These are phyloP conservation scores for Conus ventricosus DNA, from an alignment of 1,140 invertebrate species.

Conservation along the genomic window DNA sequence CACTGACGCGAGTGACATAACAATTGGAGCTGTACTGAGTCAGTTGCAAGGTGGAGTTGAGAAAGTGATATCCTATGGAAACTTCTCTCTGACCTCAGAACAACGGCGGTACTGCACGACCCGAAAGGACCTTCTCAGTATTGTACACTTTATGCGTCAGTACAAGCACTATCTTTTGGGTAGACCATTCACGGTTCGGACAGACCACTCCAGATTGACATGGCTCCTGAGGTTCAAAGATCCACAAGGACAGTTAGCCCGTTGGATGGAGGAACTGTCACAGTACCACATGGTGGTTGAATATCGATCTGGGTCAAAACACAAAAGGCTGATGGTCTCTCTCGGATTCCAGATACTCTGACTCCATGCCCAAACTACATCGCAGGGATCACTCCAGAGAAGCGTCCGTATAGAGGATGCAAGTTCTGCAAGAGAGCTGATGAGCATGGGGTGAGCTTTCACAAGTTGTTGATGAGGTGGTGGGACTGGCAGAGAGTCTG, in stretches of 20 bases:
- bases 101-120: conserved; percentile 54
- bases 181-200: conserved; percentile 41
- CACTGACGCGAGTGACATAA: conserved; percentile 52
- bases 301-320: conserved; percentile 34
- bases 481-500: no score
- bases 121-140: conserved; percentile 47
- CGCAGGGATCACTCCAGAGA: neutral
- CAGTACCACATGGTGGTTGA: conserved; percentile 44
- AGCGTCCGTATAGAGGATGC: conserved; percentile 41
- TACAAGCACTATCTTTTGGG: conserved; percentile 48
- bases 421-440: conserved; percentile 13
- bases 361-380: neutral
- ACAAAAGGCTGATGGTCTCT: conserved; percentile 50
- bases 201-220: conserved; percentile 49
- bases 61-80: conserved; percentile 41
- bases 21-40: conserved; percentile 27
- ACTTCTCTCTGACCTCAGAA: conserved; percentile 16
- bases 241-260: conserved; percentile 53
- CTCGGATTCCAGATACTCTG: conserved; percentile 16
- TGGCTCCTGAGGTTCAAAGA: conserved; percentile 55
- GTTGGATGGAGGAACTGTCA: conserved; percentile 51
- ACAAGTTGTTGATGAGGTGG: no score
- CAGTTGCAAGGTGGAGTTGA: conserved; percentile 51
- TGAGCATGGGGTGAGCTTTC: conserved; percentile 36
- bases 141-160: conserved; percentile 38